Evolutionary conservation across 1,140 invertebrate species (phyloP).

Genomic region (Mercenaria mercenaria): DNA sequence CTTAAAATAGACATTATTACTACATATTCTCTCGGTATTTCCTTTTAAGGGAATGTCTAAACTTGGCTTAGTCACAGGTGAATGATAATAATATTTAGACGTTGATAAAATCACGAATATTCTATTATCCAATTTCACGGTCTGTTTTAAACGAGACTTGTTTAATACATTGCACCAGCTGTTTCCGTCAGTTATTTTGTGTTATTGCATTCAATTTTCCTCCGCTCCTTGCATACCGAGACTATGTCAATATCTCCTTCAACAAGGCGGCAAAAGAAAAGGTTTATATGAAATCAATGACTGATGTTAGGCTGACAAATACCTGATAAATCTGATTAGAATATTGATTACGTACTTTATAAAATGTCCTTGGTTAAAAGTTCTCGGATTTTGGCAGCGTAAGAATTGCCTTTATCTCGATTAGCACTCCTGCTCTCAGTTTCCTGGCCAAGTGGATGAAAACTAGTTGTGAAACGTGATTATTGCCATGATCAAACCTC

Average conservation of each 20-base stretch:
- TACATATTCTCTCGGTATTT: conserved; percentile 1
- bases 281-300: conserved; percentile 38
- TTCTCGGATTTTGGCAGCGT: no score
- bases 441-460: no score
- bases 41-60: background rate
- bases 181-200: background rate
- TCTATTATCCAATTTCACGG: background rate
- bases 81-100: conserved; percentile 1
- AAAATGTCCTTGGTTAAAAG: background rate
- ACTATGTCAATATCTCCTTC: background rate
- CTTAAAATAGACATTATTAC: background rate
- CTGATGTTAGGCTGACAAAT: conserved; percentile 39
- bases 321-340: conserved; percentile 19
- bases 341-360: conserved; percentile 4
- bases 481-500: no score
- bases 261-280: background rate
- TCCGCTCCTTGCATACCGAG: background rate
- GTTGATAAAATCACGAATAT: background rate
- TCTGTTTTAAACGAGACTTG: background rate
- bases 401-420: no score
- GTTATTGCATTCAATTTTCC: background rate
- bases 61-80: background rate
- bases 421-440: no score
- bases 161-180: background rate
- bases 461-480: no score